Conservation (phyloP, 2,888 invertebrate genomes). For the Actias luna region DNA sequence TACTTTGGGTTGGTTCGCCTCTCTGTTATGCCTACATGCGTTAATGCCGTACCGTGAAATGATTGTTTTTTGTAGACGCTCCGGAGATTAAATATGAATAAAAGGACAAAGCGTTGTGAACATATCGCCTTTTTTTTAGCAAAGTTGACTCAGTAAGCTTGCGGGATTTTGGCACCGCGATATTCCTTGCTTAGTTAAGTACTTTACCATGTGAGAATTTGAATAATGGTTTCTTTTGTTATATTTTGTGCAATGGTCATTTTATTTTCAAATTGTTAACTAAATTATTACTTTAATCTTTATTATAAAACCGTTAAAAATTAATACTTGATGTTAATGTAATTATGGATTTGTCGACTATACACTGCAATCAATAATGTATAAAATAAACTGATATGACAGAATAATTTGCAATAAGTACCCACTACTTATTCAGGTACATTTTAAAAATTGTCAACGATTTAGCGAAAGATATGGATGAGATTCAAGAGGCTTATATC, state of each 20-base stretch:
- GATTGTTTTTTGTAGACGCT: conserved; percentile 77
- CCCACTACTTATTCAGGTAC: conserved; percentile 29
- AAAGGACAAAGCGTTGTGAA: conserved; percentile 72
- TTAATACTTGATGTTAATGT: not conserved
- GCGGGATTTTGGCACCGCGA: conserved; percentile 62
- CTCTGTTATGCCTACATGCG: conserved; percentile 79
- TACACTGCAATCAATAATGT: not conserved
- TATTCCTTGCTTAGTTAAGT: conserved; percentile 54
- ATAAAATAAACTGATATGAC: conserved; percentile 15
- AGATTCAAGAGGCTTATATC: conserved; percentile 55
- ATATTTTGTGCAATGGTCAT: conserved; percentile 22
- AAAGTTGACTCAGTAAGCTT: conserved; percentile 66
- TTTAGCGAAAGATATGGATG: conserved; percentile 33
- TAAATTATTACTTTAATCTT: not conserved
- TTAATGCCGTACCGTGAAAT: conserved; percentile 81
- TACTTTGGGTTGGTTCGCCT: conserved; percentile 70
- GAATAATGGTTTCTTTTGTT: conserved; percentile 32
- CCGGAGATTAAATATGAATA: conserved; percentile 78
- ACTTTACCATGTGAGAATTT: conserved; percentile 52
- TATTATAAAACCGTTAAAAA: not conserved
- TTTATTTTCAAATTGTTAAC: not conserved
- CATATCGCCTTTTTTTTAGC: conserved; percentile 62
- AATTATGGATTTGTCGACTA: not conserved
- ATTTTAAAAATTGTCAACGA: conserved; percentile 39
- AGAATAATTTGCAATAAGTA: conserved; percentile 20